Evolutionary conservation across 1,140 invertebrate species (phyloP).

Genomic region (Melipona quadrifasciata): DNA sequence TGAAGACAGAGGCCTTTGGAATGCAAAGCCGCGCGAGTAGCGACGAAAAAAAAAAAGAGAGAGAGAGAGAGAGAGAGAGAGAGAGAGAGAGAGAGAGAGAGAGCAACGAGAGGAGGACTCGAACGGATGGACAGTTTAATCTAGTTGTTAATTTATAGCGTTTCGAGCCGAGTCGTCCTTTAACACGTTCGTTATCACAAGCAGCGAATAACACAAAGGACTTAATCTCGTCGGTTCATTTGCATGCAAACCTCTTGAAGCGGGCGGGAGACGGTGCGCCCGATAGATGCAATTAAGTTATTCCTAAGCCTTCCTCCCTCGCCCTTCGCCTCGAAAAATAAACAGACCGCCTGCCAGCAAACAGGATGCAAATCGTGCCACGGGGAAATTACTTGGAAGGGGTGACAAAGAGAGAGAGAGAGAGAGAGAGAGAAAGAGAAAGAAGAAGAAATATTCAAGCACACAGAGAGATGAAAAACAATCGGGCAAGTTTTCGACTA

Average conservation of each 20-base stretch:
- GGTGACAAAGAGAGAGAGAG: neutral
- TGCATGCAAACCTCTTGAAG: constrained; percentile 69
- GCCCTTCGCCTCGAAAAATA: constrained; percentile 47
- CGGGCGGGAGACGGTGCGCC: constrained; percentile 15
- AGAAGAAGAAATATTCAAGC: neutral
- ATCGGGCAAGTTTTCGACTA: constrained; percentile 16
- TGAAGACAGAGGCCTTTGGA: neutral
- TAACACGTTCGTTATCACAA: constrained; percentile 63
- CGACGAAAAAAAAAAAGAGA: neutral
- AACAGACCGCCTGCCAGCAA: constrained; percentile 45
- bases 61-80: too few species aligned
- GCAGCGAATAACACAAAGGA: constrained; percentile 69
- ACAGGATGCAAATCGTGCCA: constrained; percentile 59
- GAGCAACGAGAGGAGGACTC: neutral
- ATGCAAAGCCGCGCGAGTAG: constrained; percentile 34
- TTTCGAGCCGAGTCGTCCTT: constrained; percentile 55
- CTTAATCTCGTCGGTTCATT: constrained; percentile 73
- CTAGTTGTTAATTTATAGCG: constrained; percentile 73
- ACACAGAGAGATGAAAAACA: constrained; percentile 22
- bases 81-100: too few species aligned
- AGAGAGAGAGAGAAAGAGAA: neutral
- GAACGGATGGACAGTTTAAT: constrained; percentile 67
- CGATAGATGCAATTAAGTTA: constrained; percentile 68
- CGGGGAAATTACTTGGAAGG: constrained; percentile 47
- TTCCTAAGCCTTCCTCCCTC: constrained; percentile 53